Evolutionary conservation across 1,140 invertebrate genomes (phyloP).

Genomic region (Rhagoletis zephyria): DNA sequence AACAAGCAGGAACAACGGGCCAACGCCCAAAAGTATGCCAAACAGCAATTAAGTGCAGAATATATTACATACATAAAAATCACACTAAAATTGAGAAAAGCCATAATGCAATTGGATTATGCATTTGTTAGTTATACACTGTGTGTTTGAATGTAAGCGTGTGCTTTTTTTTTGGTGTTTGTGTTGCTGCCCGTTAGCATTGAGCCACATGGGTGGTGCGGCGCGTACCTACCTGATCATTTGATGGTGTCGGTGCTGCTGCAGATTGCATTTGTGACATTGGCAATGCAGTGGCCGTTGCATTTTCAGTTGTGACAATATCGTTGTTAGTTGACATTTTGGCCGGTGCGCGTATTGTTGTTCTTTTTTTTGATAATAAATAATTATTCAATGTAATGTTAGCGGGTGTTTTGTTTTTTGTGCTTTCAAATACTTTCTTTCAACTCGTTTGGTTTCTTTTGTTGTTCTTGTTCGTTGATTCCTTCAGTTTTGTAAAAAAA

Average conservation of each 20-base stretch:
- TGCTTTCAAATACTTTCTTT: not conserved
- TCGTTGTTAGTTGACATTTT: constrained; percentile 33
- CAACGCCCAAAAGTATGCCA: constrained; percentile 21
- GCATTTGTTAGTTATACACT: not conserved
- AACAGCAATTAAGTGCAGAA: not conserved
- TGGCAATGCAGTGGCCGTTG: not conserved
- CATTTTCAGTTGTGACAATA: not conserved
- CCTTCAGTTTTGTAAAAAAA: constrained; percentile 1
- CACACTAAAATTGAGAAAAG: not conserved
- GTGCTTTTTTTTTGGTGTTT: not conserved
- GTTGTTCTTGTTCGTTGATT: not conserved
- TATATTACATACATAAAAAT: not conserved
- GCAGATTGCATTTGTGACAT: constrained; percentile 14
- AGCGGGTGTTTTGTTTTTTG: not conserved
- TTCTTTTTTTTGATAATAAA: not conserved
- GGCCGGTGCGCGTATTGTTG: constrained; percentile 3
- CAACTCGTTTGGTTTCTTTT: constrained; percentile 22
- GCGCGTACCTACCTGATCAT: constrained; percentile 39
- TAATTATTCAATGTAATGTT: too few relatives aligned
- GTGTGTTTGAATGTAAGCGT: not conserved
- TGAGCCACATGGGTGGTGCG: not conserved
- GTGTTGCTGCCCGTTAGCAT: not conserved
- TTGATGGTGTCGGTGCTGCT: constrained; percentile 21
- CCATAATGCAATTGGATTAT: not conserved
- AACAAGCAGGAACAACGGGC: not conserved